Evolutionary conservation across 2,888 invertebrate genomes (phyloP), one percentile per base, ranked within the genome.

Genomic region (Agelastica alni): DNA sequence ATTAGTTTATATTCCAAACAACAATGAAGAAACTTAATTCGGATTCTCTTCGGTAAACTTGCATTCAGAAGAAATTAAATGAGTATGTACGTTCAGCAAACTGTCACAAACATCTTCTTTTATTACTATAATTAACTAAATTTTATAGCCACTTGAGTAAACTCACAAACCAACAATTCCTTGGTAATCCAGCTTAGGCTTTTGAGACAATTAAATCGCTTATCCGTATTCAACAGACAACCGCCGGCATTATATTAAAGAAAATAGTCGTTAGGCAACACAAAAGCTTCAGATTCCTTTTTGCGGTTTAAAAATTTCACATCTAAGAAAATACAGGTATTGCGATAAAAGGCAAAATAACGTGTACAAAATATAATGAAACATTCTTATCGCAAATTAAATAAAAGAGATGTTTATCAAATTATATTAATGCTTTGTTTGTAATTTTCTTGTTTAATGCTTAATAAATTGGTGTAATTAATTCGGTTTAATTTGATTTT

Each of bases 161-260:
- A 71, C 68, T 70, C 69, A 66, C 70, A 70, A 67, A 70, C 70
- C 71, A 71, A 70, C 71, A 71, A 73, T 69, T 69, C 70, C 66
- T 66, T 70, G 66, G 68, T 71, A 71, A 72, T 72, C 70, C 66
- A 43, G 16, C 17, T n/a, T 26, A 45, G 43, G 44, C 44, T 44
- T 39, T 44, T 20, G 30, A 20, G 32, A 43, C 41, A 39, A 49
- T 44, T 17, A 20, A 45, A 43, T 48, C 41, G 44, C 49, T 51
- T 49, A 49, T 51, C 39, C 31, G 18, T 30, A 30, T 39, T 39
- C 47, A 39, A 30, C 30, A 28, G 37, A 48, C 30, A 18, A 30
- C 18, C 12, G 39, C 17, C 9, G 34, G 26, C 9, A 26, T 26
- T 34, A 14, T 17, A 14, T 34, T 13, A 13, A 7, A n/a, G 17